Evolutionary conservation across 1,140 invertebrate species (phyloP).

Genomic region (Drosophila kikkawai): DNA sequence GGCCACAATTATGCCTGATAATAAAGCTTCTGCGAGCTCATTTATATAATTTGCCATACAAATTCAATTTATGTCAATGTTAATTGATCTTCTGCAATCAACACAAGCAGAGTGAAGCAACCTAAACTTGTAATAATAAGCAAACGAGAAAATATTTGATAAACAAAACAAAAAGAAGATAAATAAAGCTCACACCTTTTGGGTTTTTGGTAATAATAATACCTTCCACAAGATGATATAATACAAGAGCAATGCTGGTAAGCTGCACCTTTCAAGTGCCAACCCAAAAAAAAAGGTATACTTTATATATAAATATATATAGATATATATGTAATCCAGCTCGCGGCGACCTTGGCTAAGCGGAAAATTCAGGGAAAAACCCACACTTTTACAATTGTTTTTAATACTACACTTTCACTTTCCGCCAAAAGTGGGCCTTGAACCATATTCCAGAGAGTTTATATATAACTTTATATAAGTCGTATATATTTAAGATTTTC

Average conservation of each 20-base stretch:
- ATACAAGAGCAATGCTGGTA: neutral
- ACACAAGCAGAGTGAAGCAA: neutral
- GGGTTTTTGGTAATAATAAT: constrained; percentile 2
- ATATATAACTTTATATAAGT: neutral
- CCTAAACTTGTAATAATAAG: constrained; percentile 1
- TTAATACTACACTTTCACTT: constrained; percentile 76
- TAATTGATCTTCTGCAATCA: constrained; percentile 17
- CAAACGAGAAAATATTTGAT: constrained; percentile 3
- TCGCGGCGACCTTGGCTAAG: neutral
- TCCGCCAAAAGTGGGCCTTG: constrained; percentile 40
- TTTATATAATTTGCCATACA: constrained; percentile 12
- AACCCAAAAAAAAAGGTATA: neutral
- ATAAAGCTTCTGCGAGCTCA: neutral
- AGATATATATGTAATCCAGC: neutral
- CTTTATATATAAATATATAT: too few species aligned
- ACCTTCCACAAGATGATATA: neutral
- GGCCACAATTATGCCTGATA: neutral
- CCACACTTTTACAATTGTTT: constrained; percentile 67
- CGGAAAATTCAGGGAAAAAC: constrained; percentile 3
- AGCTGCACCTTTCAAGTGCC: neutral
- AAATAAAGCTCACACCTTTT: constrained; percentile 8
- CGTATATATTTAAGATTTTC: neutral
- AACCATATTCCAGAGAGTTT: constrained; percentile 23
- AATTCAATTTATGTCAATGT: constrained; percentile 17
- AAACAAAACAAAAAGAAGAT: neutral